Percentiles rank a stretch among this genome's conserved stretches.
Conservation (phyloP, 2,113 vertebrate species). For the Taxidea taxus region DNA sequence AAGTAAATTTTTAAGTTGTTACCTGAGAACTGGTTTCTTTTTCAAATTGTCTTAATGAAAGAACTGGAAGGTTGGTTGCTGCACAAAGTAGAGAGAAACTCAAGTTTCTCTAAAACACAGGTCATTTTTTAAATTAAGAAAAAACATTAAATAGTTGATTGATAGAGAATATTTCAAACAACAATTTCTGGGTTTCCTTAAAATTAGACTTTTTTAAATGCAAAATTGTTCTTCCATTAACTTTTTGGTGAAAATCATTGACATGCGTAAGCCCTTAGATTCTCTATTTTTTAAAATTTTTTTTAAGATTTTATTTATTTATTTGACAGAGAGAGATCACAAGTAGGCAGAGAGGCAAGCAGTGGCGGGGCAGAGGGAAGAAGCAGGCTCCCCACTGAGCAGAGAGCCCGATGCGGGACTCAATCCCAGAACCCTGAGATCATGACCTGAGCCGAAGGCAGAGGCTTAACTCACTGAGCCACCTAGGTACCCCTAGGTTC, state of each 20-base stretch:
- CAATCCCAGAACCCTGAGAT: too few relatives aligned
- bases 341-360: too few relatives aligned
- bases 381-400: too few relatives aligned
- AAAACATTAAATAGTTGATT: neutral
- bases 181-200: neutral
- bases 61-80: neutral
- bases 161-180: neutral
- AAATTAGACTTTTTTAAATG: neutral
- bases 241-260: neutral
- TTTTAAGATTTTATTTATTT: neutral
- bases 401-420: too few relatives aligned
- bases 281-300: neutral
- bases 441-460: too few relatives aligned
- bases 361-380: too few relatives aligned
- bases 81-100: neutral
- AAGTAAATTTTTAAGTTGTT: constrained; percentile 62
- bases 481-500: neutral
- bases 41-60: constrained; percentile 34
- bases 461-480: too few relatives aligned
- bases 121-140: neutral
- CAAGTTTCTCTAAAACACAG: neutral
- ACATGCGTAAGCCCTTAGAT: neutral
- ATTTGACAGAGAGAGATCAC: too few relatives aligned
- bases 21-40: constrained; percentile 33
- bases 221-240: neutral